Base-by-base conservation (phyloP, 2,113 vertebrate species). In the Lipophrys pholis region DNA sequence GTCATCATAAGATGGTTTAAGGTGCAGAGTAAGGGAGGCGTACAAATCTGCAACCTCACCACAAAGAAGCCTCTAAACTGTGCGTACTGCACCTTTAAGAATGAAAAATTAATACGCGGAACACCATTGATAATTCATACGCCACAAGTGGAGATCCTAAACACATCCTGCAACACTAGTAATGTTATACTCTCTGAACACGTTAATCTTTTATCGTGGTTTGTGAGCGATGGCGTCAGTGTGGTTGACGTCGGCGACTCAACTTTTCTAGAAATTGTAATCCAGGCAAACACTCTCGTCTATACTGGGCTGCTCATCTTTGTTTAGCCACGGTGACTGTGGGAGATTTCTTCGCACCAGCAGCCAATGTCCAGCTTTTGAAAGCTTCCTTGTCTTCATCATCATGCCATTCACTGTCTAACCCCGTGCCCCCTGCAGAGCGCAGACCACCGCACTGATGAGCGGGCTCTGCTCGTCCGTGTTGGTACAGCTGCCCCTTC, bases 401-500 rank as follows among this genome's bases (percentile, higher is more conserved):
- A 14, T 15, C 14, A 16, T 11, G 56, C 76, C 64, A 66, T 75
- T 61, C 67, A 65, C 42, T 15, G 55, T 68, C 65, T 57, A 62
- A 46, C 21, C 43, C 21, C 17, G 35, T 46, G 53, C 67, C 66
- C 69, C 76, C 51, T 79, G 56, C 64, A 53, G 79, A 46, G 76
- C 63, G 63, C 64, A 48, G 51, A 49, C 76, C 67, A 83, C 58
- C 59, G 49, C 63, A 54, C 53, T 63, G 75, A 84, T 80, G 75
- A 87, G 30, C 21, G 80, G 40, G 9, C 61, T 71, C 57, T 7
- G 43, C 77, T 79, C 55, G 42, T 35, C 42, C 73, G 8, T 93
- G 91, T 93, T 93, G 84, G 83, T 92, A 63, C 91, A 93, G 93
- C 92, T 93, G 92, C 88, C 82, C 86, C 59, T 66, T 82, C 80